A percentile compares a stretch with the other conserved stretches of the same genome.
Conservation (phyloP, 2,797 vertebrate genomes). For the Melanotaenia pygmaea region DNA sequence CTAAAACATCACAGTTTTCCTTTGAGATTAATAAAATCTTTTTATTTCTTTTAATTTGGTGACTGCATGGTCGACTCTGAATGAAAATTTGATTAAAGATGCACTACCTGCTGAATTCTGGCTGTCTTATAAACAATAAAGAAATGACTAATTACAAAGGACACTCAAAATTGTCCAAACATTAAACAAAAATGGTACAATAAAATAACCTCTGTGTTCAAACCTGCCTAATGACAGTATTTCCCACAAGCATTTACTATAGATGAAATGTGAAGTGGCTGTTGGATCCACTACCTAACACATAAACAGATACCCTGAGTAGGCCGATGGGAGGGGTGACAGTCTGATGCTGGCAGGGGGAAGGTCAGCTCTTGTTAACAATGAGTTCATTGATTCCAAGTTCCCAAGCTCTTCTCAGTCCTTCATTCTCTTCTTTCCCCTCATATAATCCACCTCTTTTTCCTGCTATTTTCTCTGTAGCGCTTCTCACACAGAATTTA, state of each 20-base stretch:
- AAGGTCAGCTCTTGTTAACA: slow-evolving; percentile 60
- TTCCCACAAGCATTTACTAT: slow-evolving; percentile 49
- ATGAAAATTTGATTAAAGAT: too few species aligned
- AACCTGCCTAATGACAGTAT: slow-evolving; percentile 2
- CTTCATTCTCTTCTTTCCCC: slow-evolving; percentile 13
- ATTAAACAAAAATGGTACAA: not conserved
- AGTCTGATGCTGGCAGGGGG: slow-evolving; percentile 43
- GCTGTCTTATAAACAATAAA: not conserved
- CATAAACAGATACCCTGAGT: slow-evolving; percentile 36
- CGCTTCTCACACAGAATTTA: not conserved
- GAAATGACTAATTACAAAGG: not conserved
- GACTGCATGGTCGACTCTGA: too few species aligned
- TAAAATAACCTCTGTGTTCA: not conserved
- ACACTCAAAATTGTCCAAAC: not conserved
- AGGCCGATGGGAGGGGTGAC: slow-evolving; percentile 34
- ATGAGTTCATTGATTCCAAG: slow-evolving; percentile 61
- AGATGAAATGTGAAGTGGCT: slow-evolving; percentile 51
- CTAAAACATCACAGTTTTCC: too few species aligned
- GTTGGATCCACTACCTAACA: slow-evolving; percentile 26
- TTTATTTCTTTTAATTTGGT: too few species aligned
- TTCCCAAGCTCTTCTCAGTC: slow-evolving; percentile 28
- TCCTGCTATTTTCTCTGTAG: slow-evolving; percentile 16
- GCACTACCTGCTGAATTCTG: not conserved
- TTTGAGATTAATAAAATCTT: too few species aligned
- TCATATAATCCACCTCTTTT: slow-evolving; percentile 22